phyloP scores from a whole-genome alignment of 2,113 vertebrate species.

The Siniperca chuatsi region DNA sequence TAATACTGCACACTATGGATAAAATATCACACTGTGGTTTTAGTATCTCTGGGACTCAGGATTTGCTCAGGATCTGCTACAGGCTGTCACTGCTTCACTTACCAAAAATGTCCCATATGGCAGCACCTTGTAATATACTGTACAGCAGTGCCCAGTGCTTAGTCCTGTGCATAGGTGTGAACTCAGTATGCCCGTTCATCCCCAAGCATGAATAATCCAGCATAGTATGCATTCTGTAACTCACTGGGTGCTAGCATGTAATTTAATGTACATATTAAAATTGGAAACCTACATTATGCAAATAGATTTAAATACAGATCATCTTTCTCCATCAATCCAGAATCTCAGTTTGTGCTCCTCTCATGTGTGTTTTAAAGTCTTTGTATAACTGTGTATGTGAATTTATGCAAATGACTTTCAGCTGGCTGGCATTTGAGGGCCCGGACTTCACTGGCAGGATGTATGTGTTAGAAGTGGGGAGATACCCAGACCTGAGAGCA shows the following conservation, averaged over 20 bases:
- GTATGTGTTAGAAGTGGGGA: slow-evolving; percentile 92
- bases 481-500: slow-evolving; percentile 87
- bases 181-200: neutral
- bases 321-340: neutral
- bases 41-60: neutral
- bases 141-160: neutral
- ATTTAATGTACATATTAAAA: neutral
- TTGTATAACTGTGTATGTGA: slow-evolving; percentile 34
- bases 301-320: neutral
- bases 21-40: neutral
- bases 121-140: neutral
- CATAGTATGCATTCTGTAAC: neutral
- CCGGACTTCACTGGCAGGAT: slow-evolving; percentile 88
- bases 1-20: neutral
- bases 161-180: neutral
- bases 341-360: slow-evolving; percentile 1
- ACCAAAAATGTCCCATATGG: neutral
- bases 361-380: neutral
- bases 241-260: neutral
- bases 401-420: slow-evolving; percentile 66
- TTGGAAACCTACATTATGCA: neutral
- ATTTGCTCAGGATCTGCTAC: neutral
- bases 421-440: slow-evolving; percentile 91
- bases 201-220: neutral
- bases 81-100: slow-evolving; percentile 24